Percentiles rank a stretch among this genome's conserved stretches.
Conservation (phyloP, 2,113 vertebrate genomes). For the Micromys minutus region DNA sequence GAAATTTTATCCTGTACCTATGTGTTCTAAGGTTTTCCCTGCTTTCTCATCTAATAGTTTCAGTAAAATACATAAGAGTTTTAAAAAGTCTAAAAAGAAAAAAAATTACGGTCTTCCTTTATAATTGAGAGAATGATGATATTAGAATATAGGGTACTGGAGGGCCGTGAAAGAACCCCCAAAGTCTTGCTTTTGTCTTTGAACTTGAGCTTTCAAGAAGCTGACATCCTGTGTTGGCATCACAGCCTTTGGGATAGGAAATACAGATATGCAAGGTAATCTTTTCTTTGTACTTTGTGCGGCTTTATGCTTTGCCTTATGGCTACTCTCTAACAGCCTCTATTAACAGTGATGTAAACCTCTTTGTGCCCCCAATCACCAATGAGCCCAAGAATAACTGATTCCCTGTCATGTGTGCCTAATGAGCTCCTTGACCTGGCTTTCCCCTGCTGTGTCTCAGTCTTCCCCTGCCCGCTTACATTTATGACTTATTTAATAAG, state of each 20-base stretch:
- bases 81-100: background rate
- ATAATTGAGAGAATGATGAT: background rate
- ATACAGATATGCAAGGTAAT: background rate
- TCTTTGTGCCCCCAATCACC: background rate
- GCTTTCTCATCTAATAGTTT: no score
- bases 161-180: background rate
- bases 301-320: background rate
- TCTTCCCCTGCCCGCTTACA: conserved; percentile 46
- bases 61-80: background rate
- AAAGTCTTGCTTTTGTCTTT: conserved; percentile 9
- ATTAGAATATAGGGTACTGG: background rate
- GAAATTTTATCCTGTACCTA: no score
- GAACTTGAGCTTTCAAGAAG: conserved; percentile 14
- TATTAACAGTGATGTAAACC: background rate
- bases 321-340: background rate
- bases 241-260: background rate
- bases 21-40: no score
- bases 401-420: background rate
- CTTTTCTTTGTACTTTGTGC: background rate
- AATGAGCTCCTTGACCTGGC: conserved; percentile 11
- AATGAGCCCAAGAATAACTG: background rate
- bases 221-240: background rate
- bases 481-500: conserved; percentile 67
- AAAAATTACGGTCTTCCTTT: background rate
- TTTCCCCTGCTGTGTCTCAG: conserved; percentile 42